Base-by-base conservation (phyloP, 1,140 invertebrate species). In the Hesperophylax magnus region DNA sequence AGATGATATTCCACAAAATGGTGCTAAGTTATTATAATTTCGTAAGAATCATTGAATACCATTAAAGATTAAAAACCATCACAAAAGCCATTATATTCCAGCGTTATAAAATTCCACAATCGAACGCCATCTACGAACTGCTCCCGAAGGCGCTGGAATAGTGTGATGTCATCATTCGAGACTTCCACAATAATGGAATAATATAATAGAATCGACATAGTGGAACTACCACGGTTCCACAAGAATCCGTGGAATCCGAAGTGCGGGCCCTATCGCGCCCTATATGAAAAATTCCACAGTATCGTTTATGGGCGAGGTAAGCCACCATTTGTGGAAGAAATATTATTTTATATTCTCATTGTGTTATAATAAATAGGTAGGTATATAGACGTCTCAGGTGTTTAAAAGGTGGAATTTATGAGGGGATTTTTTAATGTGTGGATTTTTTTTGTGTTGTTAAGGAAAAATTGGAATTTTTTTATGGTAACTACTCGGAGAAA, bases 251-350 rank as follows among this genome's bases (percentile, higher is more conserved):
- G 82, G 82, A 84, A 84, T 81, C 11, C 78, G 20, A 74, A 53
- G 56, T 53, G 22, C 53, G 27, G 65, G 72, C 58, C 80, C 77
- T 84, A 79, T 81, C 72, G 76, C 77, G 80, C 82, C 80, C 81
- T 78, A 84, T 84, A 84, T 84, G 82, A 84, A 84, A 84, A 84
- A 84, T 81, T 84, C 82, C 82, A 84, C 77, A 84, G 77, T 84
- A 81, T 77, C 82, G 67, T 84, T 82, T 76, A 60, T 58, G 24
- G 72, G 14, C 17, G 54, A 34, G 69, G 39, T 47, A 34, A n/a
- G 15, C 67, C 69, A 72, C 69, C 69, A 52, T 72, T 72, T 52
- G 69, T 18, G 39, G 47, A 18, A 52, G 63, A 27, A 67, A 34
- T 31, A 67, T 67, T 67, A 67, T n/a, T 61, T 61, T 61, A 22